Percentiles rank a stretch among this genome's conserved stretches.
phyloP scores from a whole-genome alignment of 1,140 invertebrate species.

The Drosophila virilis region DNA sequence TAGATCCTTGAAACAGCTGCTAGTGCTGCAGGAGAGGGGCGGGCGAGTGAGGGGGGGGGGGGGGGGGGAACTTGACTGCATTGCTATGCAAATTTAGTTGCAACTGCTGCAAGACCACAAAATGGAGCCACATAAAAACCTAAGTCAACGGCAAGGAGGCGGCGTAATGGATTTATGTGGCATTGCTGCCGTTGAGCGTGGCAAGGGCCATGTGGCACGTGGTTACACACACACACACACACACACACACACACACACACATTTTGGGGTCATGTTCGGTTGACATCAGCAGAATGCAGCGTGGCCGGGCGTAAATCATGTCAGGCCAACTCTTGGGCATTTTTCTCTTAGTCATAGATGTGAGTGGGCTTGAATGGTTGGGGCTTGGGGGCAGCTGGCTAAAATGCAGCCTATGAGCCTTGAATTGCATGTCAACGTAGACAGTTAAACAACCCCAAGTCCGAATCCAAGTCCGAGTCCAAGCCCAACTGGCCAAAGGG shows the following conservation, averaged over 20 bases:
- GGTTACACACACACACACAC: no score
- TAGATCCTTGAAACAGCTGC: constrained; percentile 13
- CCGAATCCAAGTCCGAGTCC: no score
- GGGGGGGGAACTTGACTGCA: constrained; percentile 22
- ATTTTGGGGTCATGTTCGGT: constrained; percentile 49
- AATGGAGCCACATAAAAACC: constrained; percentile 6
- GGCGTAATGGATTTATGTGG: constrained; percentile 38
- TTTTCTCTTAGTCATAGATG: constrained; percentile 1
- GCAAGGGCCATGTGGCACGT: neutral
- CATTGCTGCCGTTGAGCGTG: constrained; percentile 6
- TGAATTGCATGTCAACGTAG: constrained; percentile 4
- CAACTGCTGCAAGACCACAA: constrained; percentile 13
- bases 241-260: neutral
- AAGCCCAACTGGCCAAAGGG: constrained; percentile 3
- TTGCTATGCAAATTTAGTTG: constrained; percentile 48
- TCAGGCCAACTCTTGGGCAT: constrained; percentile 7
- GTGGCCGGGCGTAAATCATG: constrained; percentile 37
- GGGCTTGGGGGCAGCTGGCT: no score
- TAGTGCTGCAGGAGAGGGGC: neutral
- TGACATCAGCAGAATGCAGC: constrained; percentile 38
- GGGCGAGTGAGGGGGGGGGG: neutral
- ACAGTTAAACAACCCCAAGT: neutral
- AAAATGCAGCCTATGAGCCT: neutral
- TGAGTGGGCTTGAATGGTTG: neutral
- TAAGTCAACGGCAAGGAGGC: neutral